These are phyloP conservation scores for Numida meleagris DNA, from an alignment of 2,113 vertebrate genomes.

Conservation along the genomic window DNA sequence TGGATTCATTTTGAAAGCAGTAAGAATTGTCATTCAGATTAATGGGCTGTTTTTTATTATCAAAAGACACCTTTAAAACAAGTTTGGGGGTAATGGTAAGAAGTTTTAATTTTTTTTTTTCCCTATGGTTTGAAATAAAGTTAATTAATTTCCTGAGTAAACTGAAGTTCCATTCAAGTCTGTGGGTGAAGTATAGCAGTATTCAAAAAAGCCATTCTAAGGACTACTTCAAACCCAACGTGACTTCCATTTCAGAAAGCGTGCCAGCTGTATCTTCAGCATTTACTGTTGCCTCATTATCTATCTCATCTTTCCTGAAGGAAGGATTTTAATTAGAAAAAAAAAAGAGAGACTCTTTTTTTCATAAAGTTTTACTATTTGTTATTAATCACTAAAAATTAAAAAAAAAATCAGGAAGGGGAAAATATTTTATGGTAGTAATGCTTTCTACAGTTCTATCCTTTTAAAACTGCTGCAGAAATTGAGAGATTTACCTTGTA, in stretches of 20 bases:
- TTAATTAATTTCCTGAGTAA: conserved; percentile 18
- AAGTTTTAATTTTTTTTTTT: background rate
- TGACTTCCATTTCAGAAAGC: background rate
- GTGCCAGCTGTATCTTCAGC: background rate
- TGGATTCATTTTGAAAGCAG: conserved; percentile 44
- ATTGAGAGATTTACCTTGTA: background rate
- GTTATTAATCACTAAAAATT: background rate
- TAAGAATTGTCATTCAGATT: conserved; percentile 54
- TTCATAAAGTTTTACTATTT: background rate
- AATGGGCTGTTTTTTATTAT: conserved; percentile 44
- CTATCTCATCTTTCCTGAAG: background rate
- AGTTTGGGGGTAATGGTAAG: background rate
- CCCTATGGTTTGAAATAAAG: background rate
- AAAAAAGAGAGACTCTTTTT: background rate
- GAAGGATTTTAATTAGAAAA: background rate
- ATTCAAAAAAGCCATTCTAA: background rate
- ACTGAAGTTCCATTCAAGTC: background rate
- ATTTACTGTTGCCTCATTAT: background rate
- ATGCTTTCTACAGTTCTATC: background rate
- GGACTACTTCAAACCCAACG: background rate
- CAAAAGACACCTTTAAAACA: conserved; percentile 35
- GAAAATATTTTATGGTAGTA: background rate
- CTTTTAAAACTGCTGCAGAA: background rate
- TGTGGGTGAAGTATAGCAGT: background rate
- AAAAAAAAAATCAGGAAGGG: background rate